These are phyloP conservation scores for Serripes groenlandicus DNA, from an alignment of 2,888 invertebrate genomes.

Conservation along the genomic window DNA sequence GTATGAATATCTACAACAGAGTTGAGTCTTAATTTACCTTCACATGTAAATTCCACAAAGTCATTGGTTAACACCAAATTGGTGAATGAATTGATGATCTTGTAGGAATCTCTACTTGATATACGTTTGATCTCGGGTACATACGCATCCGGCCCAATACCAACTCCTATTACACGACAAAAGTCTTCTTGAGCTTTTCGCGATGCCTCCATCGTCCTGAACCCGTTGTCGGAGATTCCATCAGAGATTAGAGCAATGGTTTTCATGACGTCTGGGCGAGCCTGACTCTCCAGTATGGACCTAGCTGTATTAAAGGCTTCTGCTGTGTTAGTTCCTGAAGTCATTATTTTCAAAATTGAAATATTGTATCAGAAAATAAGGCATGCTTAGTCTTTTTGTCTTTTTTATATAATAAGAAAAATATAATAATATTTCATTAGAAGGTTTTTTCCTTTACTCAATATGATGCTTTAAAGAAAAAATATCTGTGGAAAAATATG, in stretches of 20 bases:
- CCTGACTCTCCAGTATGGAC: constrained; percentile 15
- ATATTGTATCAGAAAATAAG: not conserved
- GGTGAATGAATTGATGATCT: constrained; percentile 15
- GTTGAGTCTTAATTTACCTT: constrained; percentile 37
- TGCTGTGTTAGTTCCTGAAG: constrained; percentile 46
- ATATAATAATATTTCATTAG: no score
- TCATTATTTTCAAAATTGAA: no score
- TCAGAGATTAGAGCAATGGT: constrained; percentile 32
- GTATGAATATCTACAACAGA: no score
- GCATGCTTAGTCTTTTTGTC: no score
- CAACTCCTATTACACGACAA: constrained; percentile 25
- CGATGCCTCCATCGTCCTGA: constrained; percentile 33
- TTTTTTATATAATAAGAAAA: not conserved
- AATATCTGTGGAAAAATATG: no score
- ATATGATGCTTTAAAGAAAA: no score
- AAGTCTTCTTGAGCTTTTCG: constrained; percentile 24
- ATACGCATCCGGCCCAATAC: constrained; percentile 26
- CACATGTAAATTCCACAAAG: constrained; percentile 30
- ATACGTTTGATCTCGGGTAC: constrained; percentile 18
- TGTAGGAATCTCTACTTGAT: constrained; percentile 25
- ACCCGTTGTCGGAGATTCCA: constrained; percentile 32
- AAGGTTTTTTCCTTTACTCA: no score
- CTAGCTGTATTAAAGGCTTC: constrained; percentile 36
- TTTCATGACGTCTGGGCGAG: not conserved
- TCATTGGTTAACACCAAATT: not conserved